Percentiles rank a stretch among this genome's conserved stretches.
phyloP scores from a whole-genome alignment of 1,140 invertebrate species.

The Anastrepha ludens region DNA sequence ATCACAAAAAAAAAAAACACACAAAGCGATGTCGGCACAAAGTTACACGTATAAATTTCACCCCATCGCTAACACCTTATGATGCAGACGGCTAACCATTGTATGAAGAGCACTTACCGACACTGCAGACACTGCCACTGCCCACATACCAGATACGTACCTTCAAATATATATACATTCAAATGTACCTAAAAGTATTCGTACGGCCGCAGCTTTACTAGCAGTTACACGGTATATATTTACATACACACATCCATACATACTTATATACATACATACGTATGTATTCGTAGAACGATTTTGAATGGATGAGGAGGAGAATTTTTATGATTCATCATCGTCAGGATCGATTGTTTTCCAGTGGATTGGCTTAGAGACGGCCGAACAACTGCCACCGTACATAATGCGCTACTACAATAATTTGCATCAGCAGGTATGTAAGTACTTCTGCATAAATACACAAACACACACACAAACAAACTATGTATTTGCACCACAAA shows the following conservation, averaged over 20 bases:
- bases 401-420: conserved; percentile 83
- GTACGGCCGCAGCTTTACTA: too few relatives aligned
- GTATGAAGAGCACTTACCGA: neutral
- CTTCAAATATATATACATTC: neutral
- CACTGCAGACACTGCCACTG: conserved; percentile 7
- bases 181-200: neutral
- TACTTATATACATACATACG: neutral
- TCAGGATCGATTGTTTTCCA: conserved; percentile 69
- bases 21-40: neutral
- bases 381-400: conserved; percentile 78
- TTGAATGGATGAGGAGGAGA: conserved; percentile 60
- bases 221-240: too few relatives aligned
- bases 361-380: conserved; percentile 83
- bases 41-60: neutral
- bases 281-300: neutral
- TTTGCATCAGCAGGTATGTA: conserved; percentile 77
- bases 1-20: conserved; percentile 11
- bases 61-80: neutral
- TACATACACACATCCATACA: neutral
- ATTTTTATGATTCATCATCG: conserved; percentile 61
- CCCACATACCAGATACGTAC: neutral
- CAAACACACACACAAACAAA: neutral
- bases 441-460: neutral
- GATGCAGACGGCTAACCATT: neutral
- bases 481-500: too few relatives aligned